Base-by-base conservation (phyloP, 2,113 vertebrate genomes). In the Myotis yumanensis region DNA sequence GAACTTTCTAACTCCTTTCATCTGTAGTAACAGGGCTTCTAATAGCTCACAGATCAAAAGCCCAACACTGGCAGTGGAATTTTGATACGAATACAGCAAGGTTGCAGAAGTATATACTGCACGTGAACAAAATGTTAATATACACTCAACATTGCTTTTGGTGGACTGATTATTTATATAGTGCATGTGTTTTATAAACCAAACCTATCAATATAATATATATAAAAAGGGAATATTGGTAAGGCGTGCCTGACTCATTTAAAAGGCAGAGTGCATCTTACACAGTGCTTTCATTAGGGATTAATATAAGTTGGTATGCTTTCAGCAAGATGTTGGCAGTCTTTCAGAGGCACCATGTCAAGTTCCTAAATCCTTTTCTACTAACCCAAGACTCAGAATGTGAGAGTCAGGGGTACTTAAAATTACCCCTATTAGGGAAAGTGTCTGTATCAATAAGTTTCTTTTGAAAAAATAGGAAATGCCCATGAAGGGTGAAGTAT, bases 1-100 rank as follows among this genome's bases (percentile, higher is more conserved):
- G 98, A 98, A 98, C 98, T 98, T 98, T 98, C 98, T 98, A 98
- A 98, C 97, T 98, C 97, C 98, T 99, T 98, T 98, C 98, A 98
- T 98, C 98, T 99, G 98, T 75, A 92, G 96, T 95, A 95, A 97
- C 97, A 97, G 87, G 76, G 89, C 89, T 98, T 91, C 97, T 98
- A 98, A 98, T 97, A 97, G 97, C 93, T 98, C 96, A 95, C 97
- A 98, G 98, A 98, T 98, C 98, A 98, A 98, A 98, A 96, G 96
- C 96, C 97, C 51, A 22, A 57, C 81, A 96, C 94, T 95, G 93
- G 94, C 77, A 81, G 89, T 7, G 32, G 98, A 97, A 97, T 96
- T 86, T 72, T 68, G 80, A 96, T 94, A 96, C 96, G 94, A 96
- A 96, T 90, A 92, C 4, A 2, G 52, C 91, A 97, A 97, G 96